Conservation (phyloP, 2,888 invertebrate species). For the Brachylomia viminalis region DNA sequence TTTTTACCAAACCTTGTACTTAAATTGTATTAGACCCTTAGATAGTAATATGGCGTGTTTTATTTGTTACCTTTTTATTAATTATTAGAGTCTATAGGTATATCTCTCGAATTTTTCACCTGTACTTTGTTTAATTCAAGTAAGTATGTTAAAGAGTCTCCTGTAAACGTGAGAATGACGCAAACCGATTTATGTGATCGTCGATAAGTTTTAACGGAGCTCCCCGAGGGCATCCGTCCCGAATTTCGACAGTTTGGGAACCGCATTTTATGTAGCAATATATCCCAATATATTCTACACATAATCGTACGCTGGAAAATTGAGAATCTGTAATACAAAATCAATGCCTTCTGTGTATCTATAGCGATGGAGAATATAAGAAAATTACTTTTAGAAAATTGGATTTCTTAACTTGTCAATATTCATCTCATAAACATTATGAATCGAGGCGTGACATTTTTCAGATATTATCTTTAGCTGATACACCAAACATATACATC, state of each 20-base stretch:
- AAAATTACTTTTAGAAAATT: constrained; percentile 66
- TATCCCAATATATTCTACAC: constrained; percentile 40
- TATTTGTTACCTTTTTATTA: background rate
- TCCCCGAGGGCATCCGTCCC: constrained; percentile 31
- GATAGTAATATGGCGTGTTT: background rate
- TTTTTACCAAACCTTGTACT: constrained; percentile 27
- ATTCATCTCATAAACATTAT: constrained; percentile 65
- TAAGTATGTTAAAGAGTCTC: background rate
- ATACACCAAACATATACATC: constrained; percentile 18
- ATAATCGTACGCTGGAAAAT: constrained; percentile 56
- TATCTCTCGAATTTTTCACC: background rate
- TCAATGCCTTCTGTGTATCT: constrained; percentile 58
- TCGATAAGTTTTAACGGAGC: constrained; percentile 41
- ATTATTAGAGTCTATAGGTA: background rate
- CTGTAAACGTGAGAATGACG: constrained; percentile 19
- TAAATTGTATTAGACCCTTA: constrained; percentile 12
- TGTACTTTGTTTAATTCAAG: background rate
- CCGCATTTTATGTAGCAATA: constrained; percentile 50
- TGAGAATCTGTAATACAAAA: constrained; percentile 62
- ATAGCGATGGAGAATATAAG: constrained; percentile 46
- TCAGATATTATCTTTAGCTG: constrained; percentile 41
- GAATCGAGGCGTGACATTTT: constrained; percentile 53
- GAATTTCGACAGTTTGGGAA: constrained; percentile 39
- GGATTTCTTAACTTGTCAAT: constrained; percentile 64
- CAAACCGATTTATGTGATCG: constrained; percentile 28